These are phyloP conservation scores for Myathropa florea DNA, from an alignment of 2,888 invertebrate genomes.

Conservation along the genomic window DNA sequence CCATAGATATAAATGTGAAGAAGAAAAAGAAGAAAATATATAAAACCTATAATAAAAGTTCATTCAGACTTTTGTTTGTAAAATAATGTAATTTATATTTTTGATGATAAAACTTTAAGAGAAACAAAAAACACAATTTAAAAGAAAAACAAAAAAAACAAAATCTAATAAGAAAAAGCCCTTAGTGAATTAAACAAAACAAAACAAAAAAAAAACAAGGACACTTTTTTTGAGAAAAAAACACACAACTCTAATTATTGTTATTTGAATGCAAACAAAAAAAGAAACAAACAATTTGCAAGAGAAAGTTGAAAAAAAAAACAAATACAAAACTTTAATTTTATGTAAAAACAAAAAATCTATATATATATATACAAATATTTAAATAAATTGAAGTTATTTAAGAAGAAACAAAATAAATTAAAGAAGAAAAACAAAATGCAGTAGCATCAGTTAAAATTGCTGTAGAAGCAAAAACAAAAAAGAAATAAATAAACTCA, in stretches of 20 bases:
- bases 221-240: constrained; percentile 20
- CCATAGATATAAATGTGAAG: constrained; percentile 1
- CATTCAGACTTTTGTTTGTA: constrained; percentile 62
- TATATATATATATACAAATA: constrained; percentile 40
- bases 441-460: constrained; percentile 52
- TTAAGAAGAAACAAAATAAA: constrained; percentile 20
- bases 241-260: constrained; percentile 59
- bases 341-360: constrained; percentile 50
- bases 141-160: constrained; percentile 54
- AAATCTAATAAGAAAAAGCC: constrained; percentile 1
- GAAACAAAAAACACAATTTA: constrained; percentile 43
- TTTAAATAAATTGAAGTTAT: constrained; percentile 57
- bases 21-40: constrained; percentile 60
- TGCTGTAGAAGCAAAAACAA: constrained; percentile 41
- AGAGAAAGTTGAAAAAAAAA: constrained; percentile 20
- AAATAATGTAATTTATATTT: constrained; percentile 71
- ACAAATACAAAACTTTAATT: constrained; percentile 35
- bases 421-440: background rate
- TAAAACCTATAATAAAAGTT: constrained; percentile 55
- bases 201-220: constrained; percentile 30
- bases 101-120: constrained; percentile 62
- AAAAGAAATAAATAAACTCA: constrained; percentile 26
- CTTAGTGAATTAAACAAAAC: constrained; percentile 58
- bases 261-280: constrained; percentile 58
- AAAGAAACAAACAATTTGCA: constrained; percentile 17